Evolutionary conservation across 2,113 vertebrate genomes (phyloP), one percentile per base, ranked within the genome.

Genomic region (Psophia crepitans): DNA sequence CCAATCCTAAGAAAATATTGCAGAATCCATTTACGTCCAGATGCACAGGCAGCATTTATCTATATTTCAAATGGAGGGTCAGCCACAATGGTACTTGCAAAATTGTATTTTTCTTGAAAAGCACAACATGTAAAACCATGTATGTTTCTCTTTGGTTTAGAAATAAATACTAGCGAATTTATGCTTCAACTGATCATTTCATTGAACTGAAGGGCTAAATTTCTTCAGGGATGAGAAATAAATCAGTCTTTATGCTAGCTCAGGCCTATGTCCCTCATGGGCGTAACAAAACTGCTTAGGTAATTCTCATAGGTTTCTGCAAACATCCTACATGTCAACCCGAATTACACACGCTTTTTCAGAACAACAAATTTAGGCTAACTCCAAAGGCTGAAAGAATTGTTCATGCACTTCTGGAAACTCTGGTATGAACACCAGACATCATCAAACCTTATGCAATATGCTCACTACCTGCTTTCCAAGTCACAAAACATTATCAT

Each of bases 171-270:
- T 48, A 51, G 56, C 35, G 17, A 89, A 63, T 69, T 87, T 75
- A 79, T 79, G 28, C 23, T 92, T 56, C 16, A 88, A 1, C 46
- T 79, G n/a, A 80, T 56, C 3, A 1, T 91, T 92, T 82, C 49
- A 75, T 58, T 75, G 56, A 91, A 61, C 11, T 9, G 2, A 92
- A 92, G 80, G 17, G 69, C 33, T 84, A 82, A 57, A 54, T 56
- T 43, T 95, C 70, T 88, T 95, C 60, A 89, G 79, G 63, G 39
- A 87, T 57, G 24, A 95, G 61, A 96, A 93, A 94, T 44, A 91
- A 93, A 90, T 78, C 75, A 57, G 20, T 69, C 53, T 93, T 95
- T 44, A 44, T 35, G 78, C 26, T 39, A 56, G 26, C 51, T 94
- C 66, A 54, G 11, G 56, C 89, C 27, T 51, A 0, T 6, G 12